Evolutionary conservation across 2,113 vertebrate genomes (phyloP), one percentile per base, ranked within the genome.

Genomic region (Dasyprocta punctata): DNA sequence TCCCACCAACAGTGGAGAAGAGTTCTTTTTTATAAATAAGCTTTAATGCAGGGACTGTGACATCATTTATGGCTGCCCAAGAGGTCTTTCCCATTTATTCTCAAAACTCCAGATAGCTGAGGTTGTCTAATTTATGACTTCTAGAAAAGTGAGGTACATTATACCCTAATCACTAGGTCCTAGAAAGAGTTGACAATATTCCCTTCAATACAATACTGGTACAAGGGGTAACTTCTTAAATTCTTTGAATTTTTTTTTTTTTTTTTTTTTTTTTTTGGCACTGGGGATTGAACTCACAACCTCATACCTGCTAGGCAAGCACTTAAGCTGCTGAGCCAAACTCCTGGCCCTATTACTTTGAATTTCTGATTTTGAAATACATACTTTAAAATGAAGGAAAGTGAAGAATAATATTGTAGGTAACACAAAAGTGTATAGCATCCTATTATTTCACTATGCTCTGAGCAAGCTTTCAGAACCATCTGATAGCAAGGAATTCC

Each of bases 331-430:
- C n/a, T n/a, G n/a, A n/a, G n/a, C n/a, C n/a, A n/a, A n/a, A n/a
- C n/a, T n/a, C n/a, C n/a, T n/a, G n/a, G n/a, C n/a, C n/a, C n/a
- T n/a, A n/a, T n/a, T n/a, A n/a, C n/a, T n/a, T n/a, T n/a, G n/a
- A n/a, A n/a, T n/a, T n/a, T n/a, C n/a, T n/a, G n/a, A 97, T 75
- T 38, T 56, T 71, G 73, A 93, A 96, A 94, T n/a, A 75, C 16
- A 73, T 61, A 77, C 52, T 95, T 96, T 49, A 81, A 41, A 97
- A 89, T 13, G 44, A 96, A 96, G 52, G 38, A 52, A 75, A 86
- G 63, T 77, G 86, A 81, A 71, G 44, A 89, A 96, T 14, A 30
- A 19, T 38, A 60, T 84, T 93, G 49, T 33, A 89, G 86, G 86
- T 30, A 58, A 96, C 83, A 92, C 38, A 73, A 49, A 83, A 83